Evolutionary conservation across 2,888 invertebrate species (phyloP).

Genomic region (Leucozona laternaria): DNA sequence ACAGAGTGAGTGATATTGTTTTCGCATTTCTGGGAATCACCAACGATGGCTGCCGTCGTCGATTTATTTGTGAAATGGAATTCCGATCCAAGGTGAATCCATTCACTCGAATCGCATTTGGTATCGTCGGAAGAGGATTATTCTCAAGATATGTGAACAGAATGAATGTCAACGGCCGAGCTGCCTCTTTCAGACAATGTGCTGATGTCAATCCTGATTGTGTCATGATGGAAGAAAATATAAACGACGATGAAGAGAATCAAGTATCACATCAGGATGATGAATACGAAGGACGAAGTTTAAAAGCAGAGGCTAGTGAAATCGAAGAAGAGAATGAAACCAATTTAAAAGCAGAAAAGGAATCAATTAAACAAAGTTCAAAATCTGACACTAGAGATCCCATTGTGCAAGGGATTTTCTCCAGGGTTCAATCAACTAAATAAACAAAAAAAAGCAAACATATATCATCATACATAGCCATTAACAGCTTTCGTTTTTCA

Average conservation of each 20-base stretch:
- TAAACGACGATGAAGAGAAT: conserved; percentile 76
- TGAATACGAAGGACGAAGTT: conserved; percentile 83
- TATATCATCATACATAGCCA: conserved; percentile 11
- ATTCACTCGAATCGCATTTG: conserved; percentile 82
- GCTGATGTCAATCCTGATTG: conserved; percentile 81
- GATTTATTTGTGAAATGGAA: conserved; percentile 85
- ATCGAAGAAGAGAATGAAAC: conserved; percentile 44
- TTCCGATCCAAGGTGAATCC: conserved; percentile 83
- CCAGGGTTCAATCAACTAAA: conserved; percentile 53
- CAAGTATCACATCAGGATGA: conserved; percentile 81
- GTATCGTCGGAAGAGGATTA: conserved; percentile 82
- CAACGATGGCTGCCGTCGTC: conserved; percentile 83
- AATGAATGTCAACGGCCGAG: conserved; percentile 78
- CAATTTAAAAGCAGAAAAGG: conserved; percentile 47
- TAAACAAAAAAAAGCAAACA: conserved; percentile 1
- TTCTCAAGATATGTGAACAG: conserved; percentile 81
- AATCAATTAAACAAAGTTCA: background rate
- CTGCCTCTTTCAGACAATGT: conserved; percentile 81
- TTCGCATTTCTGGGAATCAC: conserved; percentile 82
- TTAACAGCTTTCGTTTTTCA: conserved; percentile 63
- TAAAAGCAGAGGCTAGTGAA: conserved; percentile 69
- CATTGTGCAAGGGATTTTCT: conserved; percentile 66
- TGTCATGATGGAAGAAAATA: conserved; percentile 79
- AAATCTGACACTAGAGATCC: conserved; percentile 39
- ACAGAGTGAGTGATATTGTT: conserved; percentile 82